Evolutionary conservation across 2,888 invertebrate genomes (phyloP).

Genomic region (Sacculina carcini): DNA sequence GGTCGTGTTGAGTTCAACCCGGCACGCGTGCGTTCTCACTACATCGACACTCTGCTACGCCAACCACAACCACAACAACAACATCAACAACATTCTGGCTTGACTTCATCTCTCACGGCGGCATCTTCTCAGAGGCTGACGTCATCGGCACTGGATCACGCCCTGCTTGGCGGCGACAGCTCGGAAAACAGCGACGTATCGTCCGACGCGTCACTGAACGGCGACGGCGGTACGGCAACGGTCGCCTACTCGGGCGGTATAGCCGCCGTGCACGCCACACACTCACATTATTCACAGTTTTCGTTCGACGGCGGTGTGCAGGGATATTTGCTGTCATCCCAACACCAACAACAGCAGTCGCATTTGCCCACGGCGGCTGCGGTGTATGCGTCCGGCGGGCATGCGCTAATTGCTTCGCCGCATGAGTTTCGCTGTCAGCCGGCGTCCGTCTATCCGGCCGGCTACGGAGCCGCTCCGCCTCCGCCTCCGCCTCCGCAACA

Average conservation of each 20-base stretch:
- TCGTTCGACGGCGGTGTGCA: constrained; percentile 2
- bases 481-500: neutral
- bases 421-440: neutral
- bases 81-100: no score
- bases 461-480: neutral
- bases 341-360: neutral
- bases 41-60: constrained; percentile 86
- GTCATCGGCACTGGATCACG: neutral
- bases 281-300: neutral
- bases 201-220: neutral
- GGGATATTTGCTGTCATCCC: neutral
- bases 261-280: neutral
- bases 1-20: constrained; percentile 82
- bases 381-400: neutral
- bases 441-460: neutral
- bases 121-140: neutral
- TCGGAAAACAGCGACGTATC: neutral
- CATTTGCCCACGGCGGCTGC: neutral
- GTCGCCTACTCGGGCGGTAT: neutral
- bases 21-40: constrained; percentile 78
- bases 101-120: no score
- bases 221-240: neutral
- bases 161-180: neutral
- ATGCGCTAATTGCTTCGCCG: neutral
- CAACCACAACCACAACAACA: no score